These are phyloP conservation scores for Hozukius guyotensis DNA, from an alignment of 2,797 vertebrate species.

Conservation along the genomic window DNA sequence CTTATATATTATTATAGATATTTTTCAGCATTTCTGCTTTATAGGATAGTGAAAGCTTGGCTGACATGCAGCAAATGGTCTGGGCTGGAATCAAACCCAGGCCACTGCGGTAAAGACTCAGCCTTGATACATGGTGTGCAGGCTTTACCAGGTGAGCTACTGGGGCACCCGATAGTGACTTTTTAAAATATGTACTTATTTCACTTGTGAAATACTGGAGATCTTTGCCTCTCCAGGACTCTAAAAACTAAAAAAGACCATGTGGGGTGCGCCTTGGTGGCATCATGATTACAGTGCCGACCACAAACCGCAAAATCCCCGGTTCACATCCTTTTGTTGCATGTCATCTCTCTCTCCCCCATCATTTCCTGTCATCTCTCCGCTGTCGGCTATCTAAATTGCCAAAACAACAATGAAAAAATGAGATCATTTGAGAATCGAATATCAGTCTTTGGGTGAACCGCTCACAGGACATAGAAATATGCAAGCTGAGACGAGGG, in stretches of 20 bases:
- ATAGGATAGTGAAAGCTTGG: too few species aligned
- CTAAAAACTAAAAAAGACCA: neutral
- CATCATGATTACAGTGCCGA: neutral
- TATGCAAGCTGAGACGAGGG: neutral
- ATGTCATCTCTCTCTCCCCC: neutral
- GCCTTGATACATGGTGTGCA: too few species aligned
- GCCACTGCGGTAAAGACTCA: too few species aligned
- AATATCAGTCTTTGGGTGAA: neutral
- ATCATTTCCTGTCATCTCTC: neutral
- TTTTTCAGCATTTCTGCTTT: too few species aligned
- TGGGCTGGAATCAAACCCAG: too few species aligned
- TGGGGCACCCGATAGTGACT: too few species aligned
- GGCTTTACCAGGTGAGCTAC: too few species aligned
- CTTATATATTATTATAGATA: too few species aligned
- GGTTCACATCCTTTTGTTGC: neutral
- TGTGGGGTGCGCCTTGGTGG: neutral
- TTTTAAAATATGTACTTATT: too few species aligned
- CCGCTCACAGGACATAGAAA: neutral
- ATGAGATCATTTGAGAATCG: neutral
- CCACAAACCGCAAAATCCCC: neutral
- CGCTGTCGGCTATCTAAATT: neutral
- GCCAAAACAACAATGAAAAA: neutral
- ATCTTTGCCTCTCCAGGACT: too few species aligned
- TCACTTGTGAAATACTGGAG: too few species aligned
- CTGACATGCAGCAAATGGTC: too few species aligned